A percentile compares a stretch with the other conserved stretches of the same genome.
Conservation (phyloP, 2,113 vertebrate genomes). For the Callipepla californica region DNA sequence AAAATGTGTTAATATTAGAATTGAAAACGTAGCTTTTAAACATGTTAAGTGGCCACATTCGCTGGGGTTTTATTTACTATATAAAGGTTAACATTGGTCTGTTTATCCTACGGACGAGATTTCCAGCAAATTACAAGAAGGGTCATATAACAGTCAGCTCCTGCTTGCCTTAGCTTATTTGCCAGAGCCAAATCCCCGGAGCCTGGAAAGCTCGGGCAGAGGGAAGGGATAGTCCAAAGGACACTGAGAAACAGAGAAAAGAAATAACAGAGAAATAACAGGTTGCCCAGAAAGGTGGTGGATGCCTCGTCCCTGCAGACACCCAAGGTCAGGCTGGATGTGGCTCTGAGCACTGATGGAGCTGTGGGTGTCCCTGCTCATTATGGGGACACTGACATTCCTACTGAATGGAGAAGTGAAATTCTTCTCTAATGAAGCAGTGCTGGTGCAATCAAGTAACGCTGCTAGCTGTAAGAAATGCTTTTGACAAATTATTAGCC, state of each 20-base stretch:
- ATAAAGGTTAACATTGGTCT: slow-evolving; percentile 66
- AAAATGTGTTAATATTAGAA: slow-evolving; percentile 75
- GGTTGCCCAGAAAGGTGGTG: neutral
- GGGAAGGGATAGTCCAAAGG: slow-evolving; percentile 29
- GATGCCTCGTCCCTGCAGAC: too few relatives aligned
- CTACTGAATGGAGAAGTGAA: neutral
- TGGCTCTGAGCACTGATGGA: too few relatives aligned
- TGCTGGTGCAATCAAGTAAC: neutral
- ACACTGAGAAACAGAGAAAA: neutral
- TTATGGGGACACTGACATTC: neutral
- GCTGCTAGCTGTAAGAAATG: neutral
- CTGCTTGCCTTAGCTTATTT: slow-evolving; percentile 52
- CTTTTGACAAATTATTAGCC: neutral
- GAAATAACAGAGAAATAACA: neutral
- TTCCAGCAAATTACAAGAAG: slow-evolving; percentile 73
- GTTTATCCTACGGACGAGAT: slow-evolving; percentile 65
- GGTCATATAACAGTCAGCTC: slow-evolving; percentile 75
- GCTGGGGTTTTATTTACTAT: slow-evolving; percentile 68
- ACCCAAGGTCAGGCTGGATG: too few relatives aligned
- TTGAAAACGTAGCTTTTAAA: slow-evolving; percentile 59
- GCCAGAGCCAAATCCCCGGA: slow-evolving; percentile 64
- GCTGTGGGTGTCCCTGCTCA: too few relatives aligned
- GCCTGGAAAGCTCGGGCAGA: slow-evolving; percentile 24
- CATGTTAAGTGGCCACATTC: slow-evolving; percentile 60
- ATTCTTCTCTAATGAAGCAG: neutral